These are phyloP conservation scores for Chelidonichthys spinosus DNA, from an alignment of 2,797 vertebrate genomes.

Conservation along the genomic window DNA sequence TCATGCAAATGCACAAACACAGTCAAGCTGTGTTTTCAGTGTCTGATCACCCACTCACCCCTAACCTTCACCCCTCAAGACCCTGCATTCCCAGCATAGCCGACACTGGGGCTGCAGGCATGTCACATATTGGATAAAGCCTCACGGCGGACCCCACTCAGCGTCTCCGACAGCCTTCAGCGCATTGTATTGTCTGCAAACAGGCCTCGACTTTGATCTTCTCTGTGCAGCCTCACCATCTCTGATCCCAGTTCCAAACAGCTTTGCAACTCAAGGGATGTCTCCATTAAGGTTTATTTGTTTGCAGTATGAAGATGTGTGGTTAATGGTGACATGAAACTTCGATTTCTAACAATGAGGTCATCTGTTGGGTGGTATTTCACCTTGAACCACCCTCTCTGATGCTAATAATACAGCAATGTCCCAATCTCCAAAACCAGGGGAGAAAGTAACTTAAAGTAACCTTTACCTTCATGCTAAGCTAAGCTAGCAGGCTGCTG, in stretches of 20 bases:
- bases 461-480: neutral
- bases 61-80: conserved; percentile 72
- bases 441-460: neutral
- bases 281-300: conserved; percentile 8
- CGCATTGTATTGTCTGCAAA: conserved; percentile 69
- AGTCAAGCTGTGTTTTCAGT: conserved; percentile 66
- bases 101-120: conserved; percentile 60
- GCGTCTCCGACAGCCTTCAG: conserved; percentile 42
- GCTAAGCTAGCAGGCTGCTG: neutral
- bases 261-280: conserved; percentile 2
- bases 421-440: neutral
- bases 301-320: neutral
- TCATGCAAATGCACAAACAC: conserved; percentile 55
- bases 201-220: conserved; percentile 81
- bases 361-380: neutral
- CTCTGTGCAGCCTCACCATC: conserved; percentile 25
- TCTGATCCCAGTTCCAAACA: conserved; percentile 42
- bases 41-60: conserved; percentile 60
- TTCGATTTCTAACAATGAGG: neutral
- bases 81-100: conserved; percentile 81
- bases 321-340: neutral
- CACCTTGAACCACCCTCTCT: neutral
- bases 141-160: conserved; percentile 52
- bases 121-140: conserved; percentile 76
- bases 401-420: neutral